Percentiles rank a stretch among this genome's conserved stretches.
phyloP scores from a whole-genome alignment of 2,113 vertebrate species.

The Elephantulus edwardii region DNA sequence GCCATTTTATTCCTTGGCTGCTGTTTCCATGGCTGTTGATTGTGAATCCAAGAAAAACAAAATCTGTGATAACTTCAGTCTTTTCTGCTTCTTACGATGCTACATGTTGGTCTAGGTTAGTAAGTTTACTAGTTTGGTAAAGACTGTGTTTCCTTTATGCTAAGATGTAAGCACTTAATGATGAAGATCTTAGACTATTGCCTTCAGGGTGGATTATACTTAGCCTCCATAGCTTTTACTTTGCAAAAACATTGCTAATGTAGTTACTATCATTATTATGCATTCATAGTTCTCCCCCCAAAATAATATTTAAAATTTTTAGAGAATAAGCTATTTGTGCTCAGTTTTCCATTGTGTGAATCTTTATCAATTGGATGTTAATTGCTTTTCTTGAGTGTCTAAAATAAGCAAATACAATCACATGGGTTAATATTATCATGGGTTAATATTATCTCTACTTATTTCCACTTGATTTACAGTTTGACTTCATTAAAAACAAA shows the following conservation, averaged over 20 bases:
- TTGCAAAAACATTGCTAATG: neutral
- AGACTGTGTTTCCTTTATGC: too few species aligned
- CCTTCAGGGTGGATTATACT: neutral
- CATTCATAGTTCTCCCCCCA: neutral
- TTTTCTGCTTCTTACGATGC: neutral
- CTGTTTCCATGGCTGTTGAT: neutral
- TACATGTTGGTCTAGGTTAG: neutral
- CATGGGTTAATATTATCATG: neutral
- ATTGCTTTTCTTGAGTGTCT: slow-evolving; percentile 3
- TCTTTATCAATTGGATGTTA: neutral
- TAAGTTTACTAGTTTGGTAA: too few species aligned
- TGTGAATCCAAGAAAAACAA: neutral
- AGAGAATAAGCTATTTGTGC: neutral
- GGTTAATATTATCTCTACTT: neutral
- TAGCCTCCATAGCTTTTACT: neutral
- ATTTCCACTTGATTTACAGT: neutral
- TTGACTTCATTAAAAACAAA: neutral
- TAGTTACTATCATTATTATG: neutral
- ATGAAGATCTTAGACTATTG: too few species aligned
- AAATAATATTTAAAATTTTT: neutral
- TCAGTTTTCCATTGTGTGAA: neutral
- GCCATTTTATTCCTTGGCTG: neutral
- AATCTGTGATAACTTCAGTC: neutral
- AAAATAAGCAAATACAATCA: slow-evolving; percentile 6
- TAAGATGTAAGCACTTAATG: too few species aligned